Conservation (phyloP, 2,113 vertebrate genomes). For the Mobula hypostoma region DNA sequence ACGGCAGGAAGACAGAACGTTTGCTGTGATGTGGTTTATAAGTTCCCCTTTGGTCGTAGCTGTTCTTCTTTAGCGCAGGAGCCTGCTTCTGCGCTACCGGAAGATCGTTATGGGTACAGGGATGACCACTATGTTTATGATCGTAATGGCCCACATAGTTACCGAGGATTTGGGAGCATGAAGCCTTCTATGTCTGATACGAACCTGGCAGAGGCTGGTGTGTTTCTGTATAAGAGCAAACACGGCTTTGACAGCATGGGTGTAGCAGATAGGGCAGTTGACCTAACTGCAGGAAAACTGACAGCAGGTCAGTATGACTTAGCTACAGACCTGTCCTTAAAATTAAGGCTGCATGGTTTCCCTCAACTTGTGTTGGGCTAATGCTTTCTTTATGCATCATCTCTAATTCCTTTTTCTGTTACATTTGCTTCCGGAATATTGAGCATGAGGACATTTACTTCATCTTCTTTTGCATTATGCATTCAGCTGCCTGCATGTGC, state of each 20-base stretch:
- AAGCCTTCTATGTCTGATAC: constrained; percentile 82
- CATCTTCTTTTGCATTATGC: constrained; percentile 56
- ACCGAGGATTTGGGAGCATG: constrained; percentile 73
- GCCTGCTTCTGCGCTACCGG: constrained; percentile 72
- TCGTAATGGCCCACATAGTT: constrained; percentile 62
- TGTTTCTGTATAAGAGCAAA: constrained; percentile 79
- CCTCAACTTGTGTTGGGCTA: constrained; percentile 66
- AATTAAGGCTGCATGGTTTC: constrained; percentile 67
- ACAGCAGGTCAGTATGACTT: constrained; percentile 80
- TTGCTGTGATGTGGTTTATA: constrained; percentile 94
- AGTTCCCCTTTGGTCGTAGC: constrained; percentile 85
- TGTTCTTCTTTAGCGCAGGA: constrained; percentile 70
- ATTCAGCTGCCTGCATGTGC: constrained; percentile 84
- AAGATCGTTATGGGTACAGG: constrained; percentile 76
- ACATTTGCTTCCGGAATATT: constrained; percentile 45
- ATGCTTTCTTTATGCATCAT: constrained; percentile 48
- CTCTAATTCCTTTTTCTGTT: constrained; percentile 37
- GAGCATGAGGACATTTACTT: constrained; percentile 5
- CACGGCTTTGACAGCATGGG: constrained; percentile 73
- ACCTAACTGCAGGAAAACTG: constrained; percentile 85
- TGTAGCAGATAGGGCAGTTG: constrained; percentile 76
- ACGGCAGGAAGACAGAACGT: constrained; percentile 84
- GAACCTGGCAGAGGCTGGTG: constrained; percentile 73
- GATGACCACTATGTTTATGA: constrained; percentile 82
- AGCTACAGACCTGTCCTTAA: constrained; percentile 73